Conservation (phyloP, 2,113 vertebrate species). For the Haplotaxodon microlepis region DNA sequence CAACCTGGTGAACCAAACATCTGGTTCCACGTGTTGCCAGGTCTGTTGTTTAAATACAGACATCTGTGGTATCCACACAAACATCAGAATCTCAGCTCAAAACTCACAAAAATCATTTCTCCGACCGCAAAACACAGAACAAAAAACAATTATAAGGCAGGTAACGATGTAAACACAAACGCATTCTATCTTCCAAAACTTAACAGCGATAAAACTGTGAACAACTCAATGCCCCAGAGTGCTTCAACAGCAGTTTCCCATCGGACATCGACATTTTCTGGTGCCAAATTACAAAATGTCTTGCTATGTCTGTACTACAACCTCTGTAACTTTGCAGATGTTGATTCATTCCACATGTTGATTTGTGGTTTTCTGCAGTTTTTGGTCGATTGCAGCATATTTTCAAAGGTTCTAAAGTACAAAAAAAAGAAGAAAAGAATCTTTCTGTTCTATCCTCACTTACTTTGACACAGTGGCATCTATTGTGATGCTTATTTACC, state of each 20-base stretch:
- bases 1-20: not conserved
- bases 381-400: not conserved
- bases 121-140: accelerated
- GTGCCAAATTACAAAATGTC: not conserved
- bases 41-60: not conserved
- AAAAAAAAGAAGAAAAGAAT: not conserved
- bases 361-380: not conserved
- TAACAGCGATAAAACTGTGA: accelerated
- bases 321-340: not conserved
- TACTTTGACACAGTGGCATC: not conserved
- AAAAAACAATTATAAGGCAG: not conserved
- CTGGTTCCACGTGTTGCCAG: not conserved
- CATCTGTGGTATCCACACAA: not conserved
- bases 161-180: not conserved
- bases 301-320: not conserved
- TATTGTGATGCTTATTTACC: not conserved
- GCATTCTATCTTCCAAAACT: not conserved
- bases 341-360: not conserved
- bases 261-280: not conserved
- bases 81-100: not conserved
- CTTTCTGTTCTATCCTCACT: not conserved
- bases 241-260: not conserved
- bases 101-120: not conserved
- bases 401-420: not conserved
- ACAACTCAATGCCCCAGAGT: accelerated